phyloP scores from a whole-genome alignment of 2,797 vertebrate species.

The Danio kyathit region DNA sequence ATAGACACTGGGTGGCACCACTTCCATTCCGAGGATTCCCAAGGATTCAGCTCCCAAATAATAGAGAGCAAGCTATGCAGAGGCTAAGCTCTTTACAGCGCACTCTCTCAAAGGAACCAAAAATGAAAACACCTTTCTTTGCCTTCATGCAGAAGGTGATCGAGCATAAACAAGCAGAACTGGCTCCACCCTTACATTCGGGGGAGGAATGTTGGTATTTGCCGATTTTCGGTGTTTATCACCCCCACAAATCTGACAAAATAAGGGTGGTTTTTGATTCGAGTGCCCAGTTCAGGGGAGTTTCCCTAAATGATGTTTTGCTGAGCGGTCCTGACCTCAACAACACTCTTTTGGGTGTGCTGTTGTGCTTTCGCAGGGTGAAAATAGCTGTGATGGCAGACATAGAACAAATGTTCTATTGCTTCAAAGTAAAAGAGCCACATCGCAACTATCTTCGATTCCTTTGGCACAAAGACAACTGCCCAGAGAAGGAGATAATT shows the following conservation, averaged over 20 bases:
- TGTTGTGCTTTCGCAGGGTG: not conserved
- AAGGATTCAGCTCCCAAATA: not conserved
- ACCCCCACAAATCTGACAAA: slow-evolving; percentile 11
- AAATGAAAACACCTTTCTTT: not conserved
- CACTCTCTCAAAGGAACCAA: not conserved
- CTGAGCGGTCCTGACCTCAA: slow-evolving; percentile 17
- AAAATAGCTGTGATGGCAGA: not conserved
- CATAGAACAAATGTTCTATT: slow-evolving; percentile 44
- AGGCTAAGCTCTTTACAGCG: not conserved
- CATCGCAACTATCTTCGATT: slow-evolving; percentile 18
- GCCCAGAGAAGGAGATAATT: not conserved
- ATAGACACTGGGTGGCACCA: too few relatives aligned
- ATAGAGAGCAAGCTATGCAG: not conserved
- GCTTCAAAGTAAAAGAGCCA: slow-evolving; percentile 16
- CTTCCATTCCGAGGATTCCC: not conserved
- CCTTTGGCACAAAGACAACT: not conserved
- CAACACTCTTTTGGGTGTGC: not conserved
- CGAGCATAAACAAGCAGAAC: not conserved
- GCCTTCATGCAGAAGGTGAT: not conserved
- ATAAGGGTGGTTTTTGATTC: slow-evolving; percentile 33
- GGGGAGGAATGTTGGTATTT: slow-evolving; percentile 2
- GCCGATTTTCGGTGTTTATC: slow-evolving; percentile 15
- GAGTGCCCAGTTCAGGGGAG: not conserved
- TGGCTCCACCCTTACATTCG: not conserved
- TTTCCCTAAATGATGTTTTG: slow-evolving; percentile 7